Percentiles rank a stretch among this genome's conserved stretches.
Evolutionary conservation across 2,797 vertebrate species (phyloP).

Genomic region (Psittacula derbiana): DNA sequence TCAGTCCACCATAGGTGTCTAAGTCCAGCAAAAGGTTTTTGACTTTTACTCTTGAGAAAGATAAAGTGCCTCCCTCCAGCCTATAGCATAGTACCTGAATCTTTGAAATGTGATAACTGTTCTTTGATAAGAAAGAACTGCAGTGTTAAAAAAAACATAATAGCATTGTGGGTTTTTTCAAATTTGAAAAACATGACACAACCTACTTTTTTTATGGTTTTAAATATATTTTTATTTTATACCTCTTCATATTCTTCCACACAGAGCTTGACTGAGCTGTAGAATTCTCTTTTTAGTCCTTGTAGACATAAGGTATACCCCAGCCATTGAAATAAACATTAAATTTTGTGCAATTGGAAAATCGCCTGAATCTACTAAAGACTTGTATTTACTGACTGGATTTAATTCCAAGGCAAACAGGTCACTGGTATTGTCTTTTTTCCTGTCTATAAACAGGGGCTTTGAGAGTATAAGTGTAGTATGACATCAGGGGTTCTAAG

Average conservation of each 20-base stretch:
- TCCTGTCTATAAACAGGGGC: neutral
- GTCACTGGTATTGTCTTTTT: neutral
- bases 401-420: neutral
- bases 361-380: neutral
- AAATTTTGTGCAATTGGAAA: neutral
- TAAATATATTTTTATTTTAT: neutral
- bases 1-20: neutral
- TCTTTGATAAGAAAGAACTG: neutral
- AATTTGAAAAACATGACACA: neutral
- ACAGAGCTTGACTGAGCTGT: neutral
- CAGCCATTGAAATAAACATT: neutral
- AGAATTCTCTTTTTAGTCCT: neutral
- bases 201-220: rapidly evolving
- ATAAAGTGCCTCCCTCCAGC: neutral
- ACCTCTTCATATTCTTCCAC: neutral
- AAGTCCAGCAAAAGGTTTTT: neutral
- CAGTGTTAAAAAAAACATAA: rapidly evolving
- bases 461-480: rapidly evolving
- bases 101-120: neutral
- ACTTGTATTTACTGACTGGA: neutral
- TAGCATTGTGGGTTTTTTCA: neutral
- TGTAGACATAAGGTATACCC: neutral
- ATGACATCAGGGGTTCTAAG: neutral
- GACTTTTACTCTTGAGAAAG: neutral
- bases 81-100: neutral